Conservation (phyloP, 2,113 vertebrate species). For the Ceyx melanurus region DNA sequence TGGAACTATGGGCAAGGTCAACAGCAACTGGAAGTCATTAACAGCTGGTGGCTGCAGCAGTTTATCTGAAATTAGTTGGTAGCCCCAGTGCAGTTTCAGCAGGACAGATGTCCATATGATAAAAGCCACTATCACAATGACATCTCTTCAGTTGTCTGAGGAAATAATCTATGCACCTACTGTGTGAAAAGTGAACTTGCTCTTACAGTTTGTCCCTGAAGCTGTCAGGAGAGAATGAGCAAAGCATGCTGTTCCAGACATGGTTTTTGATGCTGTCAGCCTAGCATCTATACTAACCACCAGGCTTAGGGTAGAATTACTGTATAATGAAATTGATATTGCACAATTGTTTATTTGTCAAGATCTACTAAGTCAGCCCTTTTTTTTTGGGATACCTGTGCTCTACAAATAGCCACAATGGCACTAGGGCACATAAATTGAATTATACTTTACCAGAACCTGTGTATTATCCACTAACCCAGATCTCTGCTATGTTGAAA, state of each 20-base stretch:
- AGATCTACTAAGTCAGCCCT: neutral
- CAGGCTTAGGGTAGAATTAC: neutral
- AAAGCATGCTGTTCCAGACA: neutral
- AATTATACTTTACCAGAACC: neutral
- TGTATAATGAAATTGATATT: neutral
- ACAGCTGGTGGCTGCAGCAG: neutral
- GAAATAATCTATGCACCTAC: neutral
- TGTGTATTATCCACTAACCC: neutral
- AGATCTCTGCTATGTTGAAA: neutral
- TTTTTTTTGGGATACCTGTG: neutral
- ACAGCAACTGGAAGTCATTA: slow-evolving; percentile 41
- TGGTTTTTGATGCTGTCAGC: neutral
- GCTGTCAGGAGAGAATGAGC: neutral
- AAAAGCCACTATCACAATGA: slow-evolving; percentile 12
- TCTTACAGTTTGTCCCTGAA: neutral
- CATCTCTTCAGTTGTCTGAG: neutral
- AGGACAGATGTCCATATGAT: slow-evolving; percentile 4
- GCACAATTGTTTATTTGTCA: neutral
- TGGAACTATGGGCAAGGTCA: slow-evolving; percentile 19
- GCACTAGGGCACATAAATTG: neutral
- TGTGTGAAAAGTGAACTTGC: neutral
- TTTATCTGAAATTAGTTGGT: slow-evolving; percentile 30
- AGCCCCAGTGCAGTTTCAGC: neutral
- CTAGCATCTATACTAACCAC: neutral
- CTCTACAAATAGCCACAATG: neutral